These are phyloP conservation scores for Acanthurus lineatus DNA, from an alignment of 2,797 vertebrate species.

Conservation along the genomic window DNA sequence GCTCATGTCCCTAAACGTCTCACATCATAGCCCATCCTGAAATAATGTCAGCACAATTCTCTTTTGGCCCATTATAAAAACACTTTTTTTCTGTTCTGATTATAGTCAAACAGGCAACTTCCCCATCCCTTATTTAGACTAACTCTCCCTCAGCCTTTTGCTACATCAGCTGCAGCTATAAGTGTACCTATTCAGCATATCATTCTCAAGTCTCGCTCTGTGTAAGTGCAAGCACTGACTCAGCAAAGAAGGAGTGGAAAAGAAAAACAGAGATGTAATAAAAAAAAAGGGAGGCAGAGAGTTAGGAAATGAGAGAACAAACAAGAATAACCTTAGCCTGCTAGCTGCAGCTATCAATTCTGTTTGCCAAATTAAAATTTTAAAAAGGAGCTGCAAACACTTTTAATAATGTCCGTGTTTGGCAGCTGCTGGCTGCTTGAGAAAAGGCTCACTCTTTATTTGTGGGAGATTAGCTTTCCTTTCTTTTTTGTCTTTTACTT, in stretches of 20 bases:
- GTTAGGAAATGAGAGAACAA: conserved; percentile 22
- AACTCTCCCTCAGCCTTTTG: conserved; percentile 41
- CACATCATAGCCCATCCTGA: conserved; percentile 8
- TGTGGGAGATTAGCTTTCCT: conserved; percentile 36
- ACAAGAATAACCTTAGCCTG: conserved; percentile 26
- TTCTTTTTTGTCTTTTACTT: conserved; percentile 28
- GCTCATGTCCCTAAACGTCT: conserved; percentile 20
- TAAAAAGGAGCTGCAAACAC: conserved; percentile 27
- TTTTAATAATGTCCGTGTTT: conserved; percentile 41
- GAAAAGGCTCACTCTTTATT: conserved; percentile 31
- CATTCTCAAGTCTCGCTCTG: conserved; percentile 41
- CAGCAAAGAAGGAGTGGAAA: conserved; percentile 46
- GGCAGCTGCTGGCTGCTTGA: conserved; percentile 12
- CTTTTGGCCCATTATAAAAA: conserved; percentile 26
- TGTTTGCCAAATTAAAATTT: conserved; percentile 29
- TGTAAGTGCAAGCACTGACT: conserved; percentile 61
- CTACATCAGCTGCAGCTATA: conserved; percentile 60
- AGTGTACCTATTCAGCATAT: conserved; percentile 66
- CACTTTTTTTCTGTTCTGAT: conserved; percentile 30
- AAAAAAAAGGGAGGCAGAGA: conserved; percentile 18
- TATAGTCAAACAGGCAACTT: conserved; percentile 43
- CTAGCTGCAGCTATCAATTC: neutral
- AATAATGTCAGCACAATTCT: conserved; percentile 45
- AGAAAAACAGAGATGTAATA: conserved; percentile 34
- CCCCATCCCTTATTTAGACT: conserved; percentile 26